Percentiles rank a stretch among this genome's conserved stretches.
Conservation (phyloP, 2,113 vertebrate species). For the Periophthalmodon schlosseri region DNA sequence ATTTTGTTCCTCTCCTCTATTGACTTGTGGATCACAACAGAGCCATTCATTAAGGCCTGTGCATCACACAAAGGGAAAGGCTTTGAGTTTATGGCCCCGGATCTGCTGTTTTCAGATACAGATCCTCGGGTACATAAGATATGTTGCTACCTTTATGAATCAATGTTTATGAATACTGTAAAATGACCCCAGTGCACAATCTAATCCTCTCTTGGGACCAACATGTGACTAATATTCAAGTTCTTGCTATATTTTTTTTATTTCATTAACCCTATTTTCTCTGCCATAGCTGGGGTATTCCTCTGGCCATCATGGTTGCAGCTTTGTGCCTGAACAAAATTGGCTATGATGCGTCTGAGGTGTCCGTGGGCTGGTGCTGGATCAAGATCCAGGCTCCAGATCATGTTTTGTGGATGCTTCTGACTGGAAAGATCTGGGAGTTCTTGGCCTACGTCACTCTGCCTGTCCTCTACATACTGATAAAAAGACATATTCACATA, state of each 20-base stretch:
- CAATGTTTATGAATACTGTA: not conserved
- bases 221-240: not conserved
- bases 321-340: slow-evolving; percentile 89
- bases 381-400: slow-evolving; percentile 82
- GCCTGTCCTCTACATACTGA: slow-evolving; percentile 88
- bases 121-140: not conserved
- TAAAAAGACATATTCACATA: slow-evolving; percentile 88
- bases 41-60: slow-evolving; percentile 33
- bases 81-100: not conserved
- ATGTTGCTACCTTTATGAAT: slow-evolving; percentile 3
- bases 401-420: slow-evolving; percentile 90
- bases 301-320: slow-evolving; percentile 82
- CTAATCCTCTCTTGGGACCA: slow-evolving; percentile 30
- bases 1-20: slow-evolving; percentile 23
- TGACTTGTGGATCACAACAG: slow-evolving; percentile 36
- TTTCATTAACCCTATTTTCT: slow-evolving; percentile 8
- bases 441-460: slow-evolving; percentile 88
- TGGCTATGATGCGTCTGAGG: slow-evolving; percentile 91
- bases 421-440: slow-evolving; percentile 94
- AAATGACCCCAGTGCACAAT: slow-evolving; percentile 3
- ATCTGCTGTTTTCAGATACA: not conserved
- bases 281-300: slow-evolving; percentile 87
- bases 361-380: slow-evolving; percentile 99
- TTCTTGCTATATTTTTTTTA: slow-evolving; percentile 1
- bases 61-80: not conserved